Evolutionary conservation across 2,888 invertebrate genomes (phyloP), one percentile per base, ranked within the genome.

Genomic region (Brenthis daphne): DNA sequence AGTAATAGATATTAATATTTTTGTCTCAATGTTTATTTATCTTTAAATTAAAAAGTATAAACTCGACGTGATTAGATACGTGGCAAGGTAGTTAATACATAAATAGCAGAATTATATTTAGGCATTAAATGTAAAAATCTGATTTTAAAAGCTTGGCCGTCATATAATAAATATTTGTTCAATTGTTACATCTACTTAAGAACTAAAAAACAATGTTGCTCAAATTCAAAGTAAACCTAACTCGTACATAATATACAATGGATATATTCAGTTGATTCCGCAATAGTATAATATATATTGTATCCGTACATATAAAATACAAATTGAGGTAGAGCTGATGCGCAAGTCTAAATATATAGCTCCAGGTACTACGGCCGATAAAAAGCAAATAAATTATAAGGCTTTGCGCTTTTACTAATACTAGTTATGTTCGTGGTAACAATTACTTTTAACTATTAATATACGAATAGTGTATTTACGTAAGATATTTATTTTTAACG

Each of bases 321-420:
- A 60, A 60, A 60, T 50, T 29, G 50, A 60, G 29, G 33, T 50
- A 60, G 50, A 60, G 60, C 60, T 50, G 43, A 47, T 56, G 33
- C n/a, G 60, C 60, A 50, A 29, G 29, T 60, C 60, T 60, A 60
- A 60, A 60, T 60, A 60, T 60, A 60, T 60, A 60, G 60, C 29
- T 29, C 12, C 60, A 60, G 60, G 60, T 50, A 60, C 24, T 60
- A 43, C 20, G 58, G 48, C 60, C 29, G 50, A 60, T 60, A 60
- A 60, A 48, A 11, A 29, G 50, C 16, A 33, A 50, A 16, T 60
- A 50, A 60, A 60, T 60, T 60, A 50, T 60, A 60, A 60, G 16
- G n/a, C n/a, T n/a, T n/a, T n/a, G 60, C 29, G 48, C 50, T 60
- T 48, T 60, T 33, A 50, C n/a, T n/a, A n/a, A n/a, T 50, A 24